Percentiles rank a stretch among this genome's conserved stretches.
Evolutionary conservation across 2,113 vertebrate genomes (phyloP).

Genomic region (Podarcis cretensis): DNA sequence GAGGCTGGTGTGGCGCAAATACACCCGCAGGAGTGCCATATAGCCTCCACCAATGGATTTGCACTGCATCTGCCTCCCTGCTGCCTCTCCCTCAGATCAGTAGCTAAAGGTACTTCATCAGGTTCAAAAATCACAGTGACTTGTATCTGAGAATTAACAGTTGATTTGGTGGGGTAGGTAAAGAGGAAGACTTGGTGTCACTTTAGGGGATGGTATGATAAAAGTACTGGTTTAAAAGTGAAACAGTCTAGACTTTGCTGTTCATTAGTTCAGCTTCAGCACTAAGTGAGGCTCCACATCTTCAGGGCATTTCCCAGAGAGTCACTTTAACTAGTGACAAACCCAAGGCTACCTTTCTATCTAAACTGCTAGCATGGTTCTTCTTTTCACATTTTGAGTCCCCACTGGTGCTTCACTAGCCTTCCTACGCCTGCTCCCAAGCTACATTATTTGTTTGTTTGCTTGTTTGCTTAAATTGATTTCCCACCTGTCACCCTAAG

Average conservation of each 20-base stretch:
- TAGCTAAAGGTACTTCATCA: background rate
- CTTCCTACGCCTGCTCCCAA: too few species aligned
- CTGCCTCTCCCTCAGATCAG: background rate
- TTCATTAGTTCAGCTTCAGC: background rate
- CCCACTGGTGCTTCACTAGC: background rate
- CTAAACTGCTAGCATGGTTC: background rate
- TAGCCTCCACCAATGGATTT: too few species aligned
- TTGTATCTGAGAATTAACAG: background rate
- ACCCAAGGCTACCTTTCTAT: background rate
- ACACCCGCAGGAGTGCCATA: too few species aligned
- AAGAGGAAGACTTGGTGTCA: background rate
- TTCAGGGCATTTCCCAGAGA: background rate
- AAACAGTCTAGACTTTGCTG: background rate
- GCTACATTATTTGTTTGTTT: too few species aligned
- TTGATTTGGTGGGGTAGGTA: too few species aligned
- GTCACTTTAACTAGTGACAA: background rate
- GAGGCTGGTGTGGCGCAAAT: too few species aligned
- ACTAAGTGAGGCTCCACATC: background rate
- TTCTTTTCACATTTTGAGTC: background rate
- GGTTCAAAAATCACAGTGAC: too few species aligned
- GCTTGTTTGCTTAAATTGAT: too few species aligned
- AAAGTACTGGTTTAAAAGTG: background rate
- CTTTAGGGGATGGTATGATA: background rate
- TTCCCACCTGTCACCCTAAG: too few species aligned
- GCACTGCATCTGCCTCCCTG: too few species aligned